Evolutionary conservation across 2,797 vertebrate genomes (phyloP), one percentile per base, ranked within the genome.

Genomic region (Rhinichthys osculus): DNA sequence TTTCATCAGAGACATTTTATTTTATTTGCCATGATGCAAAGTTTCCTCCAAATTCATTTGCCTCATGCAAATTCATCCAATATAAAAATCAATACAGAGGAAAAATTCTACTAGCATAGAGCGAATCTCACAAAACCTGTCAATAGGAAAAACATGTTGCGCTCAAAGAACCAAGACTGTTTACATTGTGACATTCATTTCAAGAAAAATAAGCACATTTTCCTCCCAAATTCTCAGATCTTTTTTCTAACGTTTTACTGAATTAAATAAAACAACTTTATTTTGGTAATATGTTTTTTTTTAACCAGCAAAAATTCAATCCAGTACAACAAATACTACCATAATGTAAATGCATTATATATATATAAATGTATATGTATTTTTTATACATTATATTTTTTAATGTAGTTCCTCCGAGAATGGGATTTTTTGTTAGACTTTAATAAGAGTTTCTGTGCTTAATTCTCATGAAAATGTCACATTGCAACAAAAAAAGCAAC

Each of bases 11-110:
- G 52, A 82, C 72, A 72, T 84, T 88, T 82, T 76, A 66, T 86
- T 90, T 86, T 84, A 90, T 88, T 89, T 85, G 87, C 89, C 86
- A 83, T 90, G 87, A 90, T 73, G 87, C 83, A 87, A 87, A 81
- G 11, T 71, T 66, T 83, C 40, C 81, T 87, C 78, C 72, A 90
- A 88, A 87, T 85, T 87, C 19, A 84, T 85, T 77, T 70, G 50
- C 77, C 81, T 85, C 86, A 81, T 81, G 83, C 86, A 87, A 87
- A 72, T 82, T 79, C 19, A 81, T 83, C 8, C 62, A 81, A 79
- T 79, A 33, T 13, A 40, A 73, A 72, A 78, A 54, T 85, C 85
- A 80, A 89, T 77, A 84, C 62, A 84, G 33, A 67, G 33, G 47
- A 11, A 19, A 71, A 57, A 38, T 52, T 52, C 9, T 3, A 72